These are phyloP conservation scores for Leptonema lineaticorne DNA, from an alignment of 1,140 invertebrate species.

Conservation along the genomic window DNA sequence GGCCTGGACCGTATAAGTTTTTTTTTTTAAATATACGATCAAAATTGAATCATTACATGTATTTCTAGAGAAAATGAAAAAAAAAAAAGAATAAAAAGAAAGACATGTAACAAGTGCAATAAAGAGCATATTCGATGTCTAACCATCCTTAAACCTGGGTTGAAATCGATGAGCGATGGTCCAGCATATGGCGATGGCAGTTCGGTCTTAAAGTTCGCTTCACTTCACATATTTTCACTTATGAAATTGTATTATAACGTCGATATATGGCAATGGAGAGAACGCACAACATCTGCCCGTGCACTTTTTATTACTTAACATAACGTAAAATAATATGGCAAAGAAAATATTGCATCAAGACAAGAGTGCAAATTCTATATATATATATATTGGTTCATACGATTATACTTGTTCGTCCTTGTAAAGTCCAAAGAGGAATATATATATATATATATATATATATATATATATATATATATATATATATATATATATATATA, in stretches of 20 bases:
- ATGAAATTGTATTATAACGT: no score
- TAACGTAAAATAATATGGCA: neutral
- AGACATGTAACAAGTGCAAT: constrained; percentile 9
- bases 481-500: neutral
- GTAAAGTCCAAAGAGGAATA: no score
- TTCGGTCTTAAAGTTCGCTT: constrained; percentile 30
- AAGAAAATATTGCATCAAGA: neutral
- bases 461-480: neutral
- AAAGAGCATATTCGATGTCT: constrained; percentile 6
- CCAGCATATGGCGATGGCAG: constrained; percentile 32
- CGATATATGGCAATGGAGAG: neutral
- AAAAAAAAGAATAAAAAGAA: no score
- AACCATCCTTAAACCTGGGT: constrained; percentile 15
- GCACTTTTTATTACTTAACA: neutral
- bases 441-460: no score
- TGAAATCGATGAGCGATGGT: constrained; percentile 33
- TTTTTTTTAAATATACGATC: no score
- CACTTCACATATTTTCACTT: constrained; percentile 33
- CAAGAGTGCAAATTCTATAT: neutral
- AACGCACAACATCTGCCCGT: constrained; percentile 16
- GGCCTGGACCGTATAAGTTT: no score
- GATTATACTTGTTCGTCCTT: no score
- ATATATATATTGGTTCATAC: no score
- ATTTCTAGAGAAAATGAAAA: no score
- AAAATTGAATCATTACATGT: no score